Evolutionary conservation across 2,113 vertebrate genomes (phyloP), one percentile per base, ranked within the genome.

Genomic region (Nannospalax galili): DNA sequence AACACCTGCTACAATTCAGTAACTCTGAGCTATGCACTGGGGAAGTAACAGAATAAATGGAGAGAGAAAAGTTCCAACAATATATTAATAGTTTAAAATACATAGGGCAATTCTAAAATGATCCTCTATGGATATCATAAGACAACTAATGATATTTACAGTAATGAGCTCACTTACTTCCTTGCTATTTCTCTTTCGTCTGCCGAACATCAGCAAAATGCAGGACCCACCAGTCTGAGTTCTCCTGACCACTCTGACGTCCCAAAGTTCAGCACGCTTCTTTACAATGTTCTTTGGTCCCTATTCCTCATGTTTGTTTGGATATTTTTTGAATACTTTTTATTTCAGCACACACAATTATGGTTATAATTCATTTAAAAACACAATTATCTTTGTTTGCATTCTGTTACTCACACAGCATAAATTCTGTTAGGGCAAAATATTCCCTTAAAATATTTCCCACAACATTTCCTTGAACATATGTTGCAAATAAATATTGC

Each of bases 21-120:
- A 96, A 60, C 69, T 90, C 0, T 90, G 17, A 82, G 26, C 64
- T 60, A 40, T 60, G 19, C 75, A 35, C 22, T 81, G 14, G 28
- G 74, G 48, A 84, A 80, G 60, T 70, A 95, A 75, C 22, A 5
- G 10, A 69, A 14, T 37, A 79, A 70, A 78, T 69, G 15, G 35
- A 74, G 19, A 93, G 75, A 69, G 82, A 69, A 90, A 80, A 96
- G 74, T n/a, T 77, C 8, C 64, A 96, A 67, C 60, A 84, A 77
- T 26, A 56, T 77, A 7, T 17, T 40, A 82, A 32, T 78, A 74
- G 28, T 74, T 91, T 94, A 82, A 69, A 48, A 81, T 48, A 96
- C 78, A 74, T n/a, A 80, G n/a, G 30, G 77, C 45, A 65, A 88
- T 88, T 94, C n/a, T 75, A 90, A 78, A 92, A 82, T 30, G 0